Base-by-base conservation (phyloP, 1,140 invertebrate species). In the Cylas formicarius region DNA sequence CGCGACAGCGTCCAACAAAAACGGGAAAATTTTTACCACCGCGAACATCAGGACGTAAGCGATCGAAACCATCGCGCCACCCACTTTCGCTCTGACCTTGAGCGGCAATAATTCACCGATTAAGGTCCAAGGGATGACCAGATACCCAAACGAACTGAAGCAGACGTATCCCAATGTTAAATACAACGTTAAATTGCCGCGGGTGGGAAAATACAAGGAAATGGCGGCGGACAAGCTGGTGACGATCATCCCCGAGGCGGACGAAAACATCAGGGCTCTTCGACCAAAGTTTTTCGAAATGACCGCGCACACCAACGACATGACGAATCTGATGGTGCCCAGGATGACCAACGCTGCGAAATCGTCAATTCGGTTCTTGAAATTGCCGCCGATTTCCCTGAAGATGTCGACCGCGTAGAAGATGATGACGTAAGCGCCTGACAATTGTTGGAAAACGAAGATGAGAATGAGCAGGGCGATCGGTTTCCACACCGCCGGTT, bases 401-500 rank as follows among this genome's bases (percentile, higher is more conserved):
- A 76, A 80, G 37, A 76, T 68, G 2, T 74, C 70, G 2, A 78
- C 72, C 0, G 79, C 75, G 54, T 83, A 84, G 55, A 83, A 83
- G 48, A 83, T 78, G 2, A 84, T 69, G 1, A 76, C 74, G 60
- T 84, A 79, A 22, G 66, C 64, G 8, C 77, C 77, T 2, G 72
- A 69, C 0, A 76, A 45, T 60, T 80, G 77, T 60, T 80, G 77
- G 3, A 77, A 63, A 0, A 72, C 13, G 45, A 80, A 72, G 11
- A 78, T 50, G 3, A 68, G 22, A 0, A 72, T 18, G 1, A 77
- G 61, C 4, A 77, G 66, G 3, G 66, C 17, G 0, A 74, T 49
- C 1, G 77, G 76, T 47, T 73, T 72, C 53, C 71, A 73, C 4
- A 68, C 63, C 20, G 47, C 58, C 0, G 68, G 64, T n/a, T 52